These are phyloP conservation scores for Nannoperca obscura DNA, from an alignment of 2,797 vertebrate species.

Conservation along the genomic window DNA sequence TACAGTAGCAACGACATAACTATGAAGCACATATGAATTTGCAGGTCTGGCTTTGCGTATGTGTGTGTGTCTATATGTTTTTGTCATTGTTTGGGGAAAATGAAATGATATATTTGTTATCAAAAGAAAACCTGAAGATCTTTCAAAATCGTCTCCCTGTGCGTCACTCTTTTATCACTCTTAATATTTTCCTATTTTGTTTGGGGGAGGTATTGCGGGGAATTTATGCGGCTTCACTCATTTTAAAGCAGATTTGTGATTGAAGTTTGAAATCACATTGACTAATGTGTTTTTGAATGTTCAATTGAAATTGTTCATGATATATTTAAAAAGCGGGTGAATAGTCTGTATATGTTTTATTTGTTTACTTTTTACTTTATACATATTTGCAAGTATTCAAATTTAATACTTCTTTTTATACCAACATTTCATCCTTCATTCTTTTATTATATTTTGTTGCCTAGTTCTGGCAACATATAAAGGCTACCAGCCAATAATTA, in stretches of 20 bases:
- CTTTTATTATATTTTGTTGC: neutral
- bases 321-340: too few relatives aligned
- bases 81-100: neutral
- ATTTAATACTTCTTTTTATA: conserved; percentile 21
- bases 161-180: neutral
- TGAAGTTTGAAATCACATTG: too few relatives aligned
- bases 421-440: neutral
- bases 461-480: neutral
- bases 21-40: neutral
- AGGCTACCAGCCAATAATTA: neutral
- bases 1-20: neutral
- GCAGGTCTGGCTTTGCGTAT: neutral
- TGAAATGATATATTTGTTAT: conserved; percentile 6
- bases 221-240: too few relatives aligned
- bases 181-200: neutral
- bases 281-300: too few relatives aligned
- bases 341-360: too few relatives aligned
- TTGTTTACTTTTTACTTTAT: too few relatives aligned
- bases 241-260: too few relatives aligned
- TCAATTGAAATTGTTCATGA: too few relatives aligned
- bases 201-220: neutral
- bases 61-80: neutral
- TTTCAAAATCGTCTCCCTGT: too few relatives aligned
- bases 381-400: too few relatives aligned
- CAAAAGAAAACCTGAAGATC: neutral